Evolutionary conservation across 2,113 vertebrate genomes (phyloP).

Genomic region (Sapajus apella): DNA sequence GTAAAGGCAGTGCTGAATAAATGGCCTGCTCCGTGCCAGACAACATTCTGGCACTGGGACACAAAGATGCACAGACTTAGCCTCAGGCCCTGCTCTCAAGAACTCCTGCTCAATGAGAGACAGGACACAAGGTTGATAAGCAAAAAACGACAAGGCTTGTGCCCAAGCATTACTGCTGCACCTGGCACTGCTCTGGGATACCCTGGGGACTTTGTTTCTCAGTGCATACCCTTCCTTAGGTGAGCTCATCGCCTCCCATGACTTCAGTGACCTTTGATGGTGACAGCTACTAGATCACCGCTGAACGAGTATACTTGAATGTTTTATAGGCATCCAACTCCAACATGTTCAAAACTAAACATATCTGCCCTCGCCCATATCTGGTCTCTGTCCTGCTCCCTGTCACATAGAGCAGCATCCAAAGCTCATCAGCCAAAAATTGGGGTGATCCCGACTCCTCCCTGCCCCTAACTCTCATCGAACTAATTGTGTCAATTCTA

Average conservation of each 20-base stretch:
- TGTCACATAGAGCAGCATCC: not conserved
- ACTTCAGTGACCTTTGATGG: not conserved
- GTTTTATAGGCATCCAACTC: not conserved
- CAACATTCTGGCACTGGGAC: not conserved
- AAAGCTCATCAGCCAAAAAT: not conserved
- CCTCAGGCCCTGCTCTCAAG: not conserved
- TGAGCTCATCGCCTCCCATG: not conserved
- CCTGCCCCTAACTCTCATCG: not conserved
- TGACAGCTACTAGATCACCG: not conserved
- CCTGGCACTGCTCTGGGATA: not conserved
- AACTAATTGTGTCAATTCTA: conserved; percentile 8
- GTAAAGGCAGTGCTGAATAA: not conserved
- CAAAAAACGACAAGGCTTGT: not conserved
- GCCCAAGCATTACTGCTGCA: not conserved
- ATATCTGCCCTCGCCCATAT: not conserved
- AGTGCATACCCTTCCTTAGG: not conserved
- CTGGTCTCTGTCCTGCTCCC: not conserved
- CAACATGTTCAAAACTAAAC: not conserved
- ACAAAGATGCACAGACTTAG: not conserved
- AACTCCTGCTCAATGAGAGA: not conserved
- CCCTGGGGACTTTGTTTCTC: not conserved
- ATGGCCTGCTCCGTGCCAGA: not conserved
- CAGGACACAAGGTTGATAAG: rapidly evolving
- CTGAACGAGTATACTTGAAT: not conserved
- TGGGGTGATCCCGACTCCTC: not conserved